A percentile compares a stretch with the other conserved stretches of the same genome.
These are phyloP conservation scores for Gymnothorax javanicus DNA, from an alignment of 2,797 vertebrate genomes.

Conservation along the genomic window DNA sequence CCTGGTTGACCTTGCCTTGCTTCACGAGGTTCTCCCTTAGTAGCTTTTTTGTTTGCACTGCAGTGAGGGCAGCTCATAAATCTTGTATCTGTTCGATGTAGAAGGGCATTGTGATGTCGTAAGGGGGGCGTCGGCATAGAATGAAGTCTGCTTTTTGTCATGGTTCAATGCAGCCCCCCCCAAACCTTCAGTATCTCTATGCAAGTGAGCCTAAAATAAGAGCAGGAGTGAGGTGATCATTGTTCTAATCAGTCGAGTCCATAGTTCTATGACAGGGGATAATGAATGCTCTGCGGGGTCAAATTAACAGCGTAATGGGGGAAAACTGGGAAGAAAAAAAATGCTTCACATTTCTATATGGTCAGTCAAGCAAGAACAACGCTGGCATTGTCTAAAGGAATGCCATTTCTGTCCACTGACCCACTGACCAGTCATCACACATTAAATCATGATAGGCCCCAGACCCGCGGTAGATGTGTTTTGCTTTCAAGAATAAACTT, in stretches of 20 bases:
- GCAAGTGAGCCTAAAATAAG: constrained; percentile 40
- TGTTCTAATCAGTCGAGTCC: constrained; percentile 49
- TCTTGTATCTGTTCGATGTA: constrained; percentile 59
- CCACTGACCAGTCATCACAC: constrained; percentile 27
- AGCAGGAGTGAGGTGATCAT: constrained; percentile 61
- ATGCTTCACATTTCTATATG: constrained; percentile 60
- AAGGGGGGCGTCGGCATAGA: constrained; percentile 52
- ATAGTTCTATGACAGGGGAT: constrained; percentile 53
- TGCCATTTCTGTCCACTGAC: constrained; percentile 32
- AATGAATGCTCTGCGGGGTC: constrained; percentile 63
- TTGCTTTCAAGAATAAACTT: constrained; percentile 26
- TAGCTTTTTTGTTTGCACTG: constrained; percentile 53
- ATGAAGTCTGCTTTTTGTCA: constrained; percentile 50
- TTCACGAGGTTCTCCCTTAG: constrained; percentile 51
- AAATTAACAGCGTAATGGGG: constrained; percentile 49
- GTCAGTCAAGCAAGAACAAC: constrained; percentile 63
- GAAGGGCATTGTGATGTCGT: constrained; percentile 48
- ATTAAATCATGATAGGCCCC: constrained; percentile 42
- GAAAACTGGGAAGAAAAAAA: constrained; percentile 40
- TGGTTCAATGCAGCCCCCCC: constrained; percentile 47
- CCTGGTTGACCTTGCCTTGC: constrained; percentile 54
- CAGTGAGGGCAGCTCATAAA: constrained; percentile 50
- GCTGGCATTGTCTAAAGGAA: constrained; percentile 52
- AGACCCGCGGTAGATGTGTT: constrained; percentile 40
- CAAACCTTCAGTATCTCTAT: constrained; percentile 45